Conservation (phyloP, 2,888 invertebrate genomes). For the Eupithecia pulchellata region DNA sequence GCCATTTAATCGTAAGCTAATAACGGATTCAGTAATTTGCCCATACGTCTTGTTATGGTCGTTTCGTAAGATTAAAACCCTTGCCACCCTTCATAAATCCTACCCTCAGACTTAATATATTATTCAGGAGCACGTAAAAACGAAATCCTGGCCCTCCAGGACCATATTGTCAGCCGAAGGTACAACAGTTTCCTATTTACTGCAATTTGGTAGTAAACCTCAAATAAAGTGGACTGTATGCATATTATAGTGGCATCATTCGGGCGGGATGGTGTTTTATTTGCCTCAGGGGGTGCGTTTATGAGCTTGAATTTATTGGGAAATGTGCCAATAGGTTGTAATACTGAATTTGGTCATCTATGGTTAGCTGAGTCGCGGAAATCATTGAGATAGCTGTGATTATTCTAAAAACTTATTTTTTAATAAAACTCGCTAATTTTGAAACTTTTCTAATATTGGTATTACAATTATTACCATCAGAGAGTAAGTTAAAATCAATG, state of each 20-base stretch:
- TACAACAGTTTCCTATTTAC: conserved; percentile 35
- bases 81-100: conserved; percentile 82
- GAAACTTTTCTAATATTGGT: too few species aligned
- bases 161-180: conserved; percentile 63
- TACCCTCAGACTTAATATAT: conserved; percentile 75
- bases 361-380: conserved; percentile 30
- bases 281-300: conserved; percentile 71
- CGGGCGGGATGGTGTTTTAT: conserved; percentile 73
- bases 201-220: conserved; percentile 65
- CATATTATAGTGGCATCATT: conserved; percentile 84
- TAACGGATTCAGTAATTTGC: conserved; percentile 82
- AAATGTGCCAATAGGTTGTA: conserved; percentile 73
- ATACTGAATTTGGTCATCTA: conserved; percentile 66
- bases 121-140: conserved; percentile 80
- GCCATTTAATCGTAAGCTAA: conserved; percentile 77
- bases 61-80: conserved; percentile 81
- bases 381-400: not conserved
- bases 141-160: conserved; percentile 63
- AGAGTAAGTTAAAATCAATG: too few species aligned
- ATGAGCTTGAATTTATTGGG: conserved; percentile 71
- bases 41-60: conserved; percentile 84
- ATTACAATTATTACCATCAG: too few species aligned
- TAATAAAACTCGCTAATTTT: not conserved
- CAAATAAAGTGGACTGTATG: conserved; percentile 82
- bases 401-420: not conserved